Conservation (phyloP, 1,140 invertebrate genomes). For the Drosophila pandora region DNA sequence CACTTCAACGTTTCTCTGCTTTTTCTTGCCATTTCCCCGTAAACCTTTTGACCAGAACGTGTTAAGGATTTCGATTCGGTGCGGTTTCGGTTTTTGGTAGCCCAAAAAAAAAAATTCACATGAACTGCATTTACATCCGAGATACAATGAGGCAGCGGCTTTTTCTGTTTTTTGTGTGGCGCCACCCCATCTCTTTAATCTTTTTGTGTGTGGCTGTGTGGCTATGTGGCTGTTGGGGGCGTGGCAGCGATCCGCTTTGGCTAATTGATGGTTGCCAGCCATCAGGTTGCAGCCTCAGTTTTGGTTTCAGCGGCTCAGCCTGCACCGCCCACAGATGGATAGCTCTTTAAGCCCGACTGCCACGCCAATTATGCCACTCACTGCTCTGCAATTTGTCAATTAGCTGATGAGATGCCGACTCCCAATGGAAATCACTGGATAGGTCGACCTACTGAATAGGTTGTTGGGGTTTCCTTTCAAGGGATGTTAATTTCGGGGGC, state of each 20-base stretch:
- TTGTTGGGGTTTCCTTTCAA: conserved; percentile 6
- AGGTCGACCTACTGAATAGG: not conserved
- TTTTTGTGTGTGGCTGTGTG: conserved; percentile 17
- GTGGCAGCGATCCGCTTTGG: conserved; percentile 66
- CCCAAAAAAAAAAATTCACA: conserved; percentile 37
- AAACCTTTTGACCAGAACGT: conserved; percentile 72
- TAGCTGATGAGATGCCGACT: conserved; percentile 62
- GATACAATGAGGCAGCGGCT: conserved; percentile 65
- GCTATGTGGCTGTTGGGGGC: not conserved
- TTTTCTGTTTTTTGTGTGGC: conserved; percentile 53
- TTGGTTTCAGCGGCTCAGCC: conserved; percentile 12
- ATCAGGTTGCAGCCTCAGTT: conserved; percentile 17
- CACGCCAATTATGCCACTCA: conserved; percentile 75
- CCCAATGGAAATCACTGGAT: conserved; percentile 30
- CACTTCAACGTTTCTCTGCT: not conserved
- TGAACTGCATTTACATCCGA: conserved; percentile 14
- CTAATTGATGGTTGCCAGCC: conserved; percentile 76
- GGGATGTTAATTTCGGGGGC: not conserved
- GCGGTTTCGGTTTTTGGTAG: conserved; percentile 21
- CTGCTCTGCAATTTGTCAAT: conserved; percentile 74
- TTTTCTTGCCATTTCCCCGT: conserved; percentile 39
- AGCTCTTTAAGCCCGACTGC: conserved; percentile 46
- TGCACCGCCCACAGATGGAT: conserved; percentile 51
- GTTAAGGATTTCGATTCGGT: conserved; percentile 74
- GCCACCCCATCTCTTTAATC: conserved; percentile 49